These are phyloP conservation scores for Ditylenchus dipsaci DNA, from an alignment of 1,140 invertebrate genomes.

Conservation along the genomic window DNA sequence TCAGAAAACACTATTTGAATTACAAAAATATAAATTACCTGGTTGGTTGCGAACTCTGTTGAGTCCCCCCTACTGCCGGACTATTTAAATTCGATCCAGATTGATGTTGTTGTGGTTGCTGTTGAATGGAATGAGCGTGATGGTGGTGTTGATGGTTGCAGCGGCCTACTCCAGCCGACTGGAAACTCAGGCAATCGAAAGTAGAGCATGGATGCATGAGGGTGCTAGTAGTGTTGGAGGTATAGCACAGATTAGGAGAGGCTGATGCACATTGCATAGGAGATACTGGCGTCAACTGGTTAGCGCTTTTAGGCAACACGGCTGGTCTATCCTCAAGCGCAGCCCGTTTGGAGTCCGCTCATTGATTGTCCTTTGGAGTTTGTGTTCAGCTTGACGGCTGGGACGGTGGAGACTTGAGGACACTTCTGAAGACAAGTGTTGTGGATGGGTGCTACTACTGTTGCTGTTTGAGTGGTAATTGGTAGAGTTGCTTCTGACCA, in stretches of 20 bases:
- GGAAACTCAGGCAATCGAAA: not conserved
- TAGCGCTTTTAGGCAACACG: not conserved
- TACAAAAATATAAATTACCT: slow-evolving; percentile 4
- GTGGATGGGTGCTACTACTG: not conserved
- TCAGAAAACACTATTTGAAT: too few species aligned
- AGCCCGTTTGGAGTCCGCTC: not conserved
- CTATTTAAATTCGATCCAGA: not conserved
- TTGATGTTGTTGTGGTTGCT: slow-evolving; percentile 2
- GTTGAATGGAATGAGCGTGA: slow-evolving; percentile 7
- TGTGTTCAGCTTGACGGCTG: not conserved
- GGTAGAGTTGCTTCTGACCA: slow-evolving; percentile 3
- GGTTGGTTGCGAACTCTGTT: slow-evolving; percentile 29
- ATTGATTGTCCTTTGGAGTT: not conserved
- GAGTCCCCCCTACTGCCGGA: not conserved
- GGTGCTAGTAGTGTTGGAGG: not conserved
- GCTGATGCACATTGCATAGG: not conserved
- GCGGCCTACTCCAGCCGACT: not conserved
- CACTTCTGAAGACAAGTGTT: not conserved
- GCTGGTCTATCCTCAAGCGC: not conserved
- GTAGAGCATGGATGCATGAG: not conserved
- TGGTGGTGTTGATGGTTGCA: not conserved
- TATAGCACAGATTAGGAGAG: not conserved
- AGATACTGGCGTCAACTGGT: not conserved
- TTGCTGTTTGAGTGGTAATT: not conserved
- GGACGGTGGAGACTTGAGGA: not conserved